Evolutionary conservation across 2,888 invertebrate genomes (phyloP).

Genomic region (Chloromyia formosa): DNA sequence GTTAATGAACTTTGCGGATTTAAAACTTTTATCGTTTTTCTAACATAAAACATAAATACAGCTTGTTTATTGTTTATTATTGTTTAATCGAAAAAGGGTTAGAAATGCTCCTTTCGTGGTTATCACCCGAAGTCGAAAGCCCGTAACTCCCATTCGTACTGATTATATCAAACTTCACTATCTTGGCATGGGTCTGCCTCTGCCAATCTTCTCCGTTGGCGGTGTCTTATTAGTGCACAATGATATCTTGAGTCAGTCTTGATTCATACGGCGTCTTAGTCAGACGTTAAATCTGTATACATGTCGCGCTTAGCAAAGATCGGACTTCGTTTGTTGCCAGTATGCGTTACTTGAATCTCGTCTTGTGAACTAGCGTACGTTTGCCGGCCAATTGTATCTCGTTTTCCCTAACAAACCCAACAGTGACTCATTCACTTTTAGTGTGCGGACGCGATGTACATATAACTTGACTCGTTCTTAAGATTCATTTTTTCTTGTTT

Average conservation of each 20-base stretch:
- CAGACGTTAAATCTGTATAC: not conserved
- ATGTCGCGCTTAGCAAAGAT: too few relatives aligned
- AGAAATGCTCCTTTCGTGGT: not conserved
- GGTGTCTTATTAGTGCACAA: conserved; percentile 12
- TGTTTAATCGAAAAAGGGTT: too few relatives aligned
- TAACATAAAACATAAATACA: too few relatives aligned
- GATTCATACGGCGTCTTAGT: conserved; percentile 20
- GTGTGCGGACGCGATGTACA: conserved; percentile 9
- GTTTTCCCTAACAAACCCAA: not conserved
- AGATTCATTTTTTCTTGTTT: not conserved
- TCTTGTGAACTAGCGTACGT: not conserved
- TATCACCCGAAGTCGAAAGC: conserved; percentile 3
- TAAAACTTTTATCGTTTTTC: too few relatives aligned
- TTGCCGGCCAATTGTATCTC: conserved; percentile 1
- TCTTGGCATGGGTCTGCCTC: conserved; percentile 26
- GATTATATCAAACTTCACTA: conserved; percentile 5
- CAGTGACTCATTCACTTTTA: conserved; percentile 20
- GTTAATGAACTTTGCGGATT: too few relatives aligned
- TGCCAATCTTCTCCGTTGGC: conserved; percentile 18
- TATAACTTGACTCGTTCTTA: conserved; percentile 19
- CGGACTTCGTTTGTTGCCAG: too few relatives aligned
- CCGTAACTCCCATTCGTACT: conserved; percentile 8
- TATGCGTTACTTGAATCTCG: not conserved
- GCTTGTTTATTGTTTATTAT: too few relatives aligned
- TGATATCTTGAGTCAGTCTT: conserved; percentile 35